A percentile compares a stretch with the other conserved stretches of the same genome.
Conservation (phyloP, 2,113 vertebrate species). For the Chloebia gouldiae region DNA sequence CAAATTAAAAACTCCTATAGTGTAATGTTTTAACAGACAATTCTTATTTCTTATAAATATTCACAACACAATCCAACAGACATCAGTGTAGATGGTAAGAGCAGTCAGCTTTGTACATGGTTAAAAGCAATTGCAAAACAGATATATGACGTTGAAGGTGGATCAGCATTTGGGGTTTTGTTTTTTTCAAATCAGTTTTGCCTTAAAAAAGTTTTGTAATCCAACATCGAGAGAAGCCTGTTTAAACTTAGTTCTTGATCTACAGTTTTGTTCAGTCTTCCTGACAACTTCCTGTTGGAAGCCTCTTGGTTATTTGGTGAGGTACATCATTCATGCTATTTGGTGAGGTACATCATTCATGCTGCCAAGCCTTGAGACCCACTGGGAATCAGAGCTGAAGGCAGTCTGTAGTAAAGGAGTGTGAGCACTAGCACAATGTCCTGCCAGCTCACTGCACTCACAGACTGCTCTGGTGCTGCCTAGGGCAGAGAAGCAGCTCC, state of each 20-base stretch:
- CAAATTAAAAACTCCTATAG: neutral
- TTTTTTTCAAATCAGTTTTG: neutral
- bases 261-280: neutral
- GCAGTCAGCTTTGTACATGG: neutral
- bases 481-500: neutral
- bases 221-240: neutral
- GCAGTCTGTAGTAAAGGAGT: neutral
- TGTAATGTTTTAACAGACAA: neutral
- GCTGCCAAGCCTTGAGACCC: neutral
- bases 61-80: neutral
- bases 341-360: neutral
- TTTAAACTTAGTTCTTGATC: neutral
- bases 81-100: neutral
- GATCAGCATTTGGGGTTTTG: neutral
- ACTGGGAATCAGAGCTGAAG: neutral
- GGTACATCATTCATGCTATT: neutral
- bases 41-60: neutral
- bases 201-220: neutral
- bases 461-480: no score
- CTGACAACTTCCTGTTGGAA: neutral
- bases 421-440: accelerated
- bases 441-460: accelerated
- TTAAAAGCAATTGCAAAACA: neutral
- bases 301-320: neutral
- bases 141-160: accelerated